A percentile compares a stretch with the other conserved stretches of the same genome.
These are phyloP conservation scores for Cyanistes caeruleus DNA, from an alignment of 2,113 vertebrate genomes.

Conservation along the genomic window DNA sequence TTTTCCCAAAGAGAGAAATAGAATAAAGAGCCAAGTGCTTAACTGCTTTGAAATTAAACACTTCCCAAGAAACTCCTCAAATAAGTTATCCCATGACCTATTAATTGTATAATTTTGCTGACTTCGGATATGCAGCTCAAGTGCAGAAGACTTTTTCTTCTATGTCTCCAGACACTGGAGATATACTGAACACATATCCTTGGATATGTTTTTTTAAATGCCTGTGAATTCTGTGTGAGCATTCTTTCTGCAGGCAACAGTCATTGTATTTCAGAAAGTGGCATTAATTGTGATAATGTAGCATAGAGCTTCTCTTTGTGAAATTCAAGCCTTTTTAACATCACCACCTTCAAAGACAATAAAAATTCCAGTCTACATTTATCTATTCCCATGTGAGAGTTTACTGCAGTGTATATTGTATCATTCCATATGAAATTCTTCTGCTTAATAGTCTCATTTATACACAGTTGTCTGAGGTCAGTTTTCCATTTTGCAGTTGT, in stretches of 20 bases:
- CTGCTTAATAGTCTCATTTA: constrained; percentile 73
- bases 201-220: not conserved
- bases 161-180: not conserved
- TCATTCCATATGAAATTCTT: constrained; percentile 79
- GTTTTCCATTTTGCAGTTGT: constrained; percentile 80
- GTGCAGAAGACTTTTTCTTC: not conserved
- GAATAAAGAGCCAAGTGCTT: not conserved
- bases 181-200: not conserved
- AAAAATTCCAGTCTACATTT: constrained; percentile 75
- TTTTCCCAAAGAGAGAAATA: constrained; percentile 22
- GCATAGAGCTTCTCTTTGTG: constrained; percentile 65
- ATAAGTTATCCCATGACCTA: not conserved
- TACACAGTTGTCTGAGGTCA: constrained; percentile 78
- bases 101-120: not conserved
- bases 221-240: not conserved
- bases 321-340: constrained; percentile 73
- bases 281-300: constrained; percentile 77
- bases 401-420: constrained; percentile 75
- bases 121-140: not conserved
- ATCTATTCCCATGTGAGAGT: constrained; percentile 78
- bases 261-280: constrained; percentile 63
- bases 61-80: not conserved
- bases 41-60: constrained; percentile 1
- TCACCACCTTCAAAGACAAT: constrained; percentile 81
- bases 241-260: not conserved